A percentile compares a stretch with the other conserved stretches of the same genome.
These are phyloP conservation scores for Neotoxoptera formosana DNA, from an alignment of 1,140 invertebrate species.

Conservation along the genomic window DNA sequence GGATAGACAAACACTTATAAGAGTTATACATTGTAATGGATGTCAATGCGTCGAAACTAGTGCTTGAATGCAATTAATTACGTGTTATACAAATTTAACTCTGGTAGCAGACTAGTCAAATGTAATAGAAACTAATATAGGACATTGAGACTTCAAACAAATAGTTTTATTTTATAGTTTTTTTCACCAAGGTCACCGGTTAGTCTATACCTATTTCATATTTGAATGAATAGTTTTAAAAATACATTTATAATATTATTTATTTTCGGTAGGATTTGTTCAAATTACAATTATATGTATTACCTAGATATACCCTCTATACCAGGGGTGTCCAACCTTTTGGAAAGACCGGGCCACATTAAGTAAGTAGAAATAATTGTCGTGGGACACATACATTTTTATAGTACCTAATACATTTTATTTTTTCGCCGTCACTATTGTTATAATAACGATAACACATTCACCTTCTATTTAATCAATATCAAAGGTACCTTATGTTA, in stretches of 20 bases:
- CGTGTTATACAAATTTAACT: not conserved
- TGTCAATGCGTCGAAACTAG: not conserved
- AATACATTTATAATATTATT: not conserved
- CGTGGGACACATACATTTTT: too few relatives aligned
- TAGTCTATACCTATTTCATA: not conserved
- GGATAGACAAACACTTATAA: not conserved
- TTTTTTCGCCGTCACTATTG: too few relatives aligned
- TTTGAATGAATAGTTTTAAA: not conserved
- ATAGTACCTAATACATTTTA: too few relatives aligned
- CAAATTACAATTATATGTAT: not conserved
- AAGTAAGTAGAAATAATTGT: too few relatives aligned
- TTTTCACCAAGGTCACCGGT: not conserved
- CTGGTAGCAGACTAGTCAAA: not conserved
- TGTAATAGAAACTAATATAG: not conserved
- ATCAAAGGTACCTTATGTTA: too few relatives aligned
- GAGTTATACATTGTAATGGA: not conserved
- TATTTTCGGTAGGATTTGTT: not conserved
- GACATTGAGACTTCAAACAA: not conserved
- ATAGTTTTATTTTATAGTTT: not conserved
- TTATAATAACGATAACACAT: too few relatives aligned
- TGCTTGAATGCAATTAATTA: not conserved
- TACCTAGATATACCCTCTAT: too few relatives aligned
- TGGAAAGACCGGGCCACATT: too few relatives aligned
- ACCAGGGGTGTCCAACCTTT: too few relatives aligned
- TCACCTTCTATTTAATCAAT: too few relatives aligned